A percentile compares a stretch with the other conserved stretches of the same genome.
These are phyloP conservation scores for Leptothorax acervorum DNA, from an alignment of 2,888 invertebrate species.

Conservation along the genomic window DNA sequence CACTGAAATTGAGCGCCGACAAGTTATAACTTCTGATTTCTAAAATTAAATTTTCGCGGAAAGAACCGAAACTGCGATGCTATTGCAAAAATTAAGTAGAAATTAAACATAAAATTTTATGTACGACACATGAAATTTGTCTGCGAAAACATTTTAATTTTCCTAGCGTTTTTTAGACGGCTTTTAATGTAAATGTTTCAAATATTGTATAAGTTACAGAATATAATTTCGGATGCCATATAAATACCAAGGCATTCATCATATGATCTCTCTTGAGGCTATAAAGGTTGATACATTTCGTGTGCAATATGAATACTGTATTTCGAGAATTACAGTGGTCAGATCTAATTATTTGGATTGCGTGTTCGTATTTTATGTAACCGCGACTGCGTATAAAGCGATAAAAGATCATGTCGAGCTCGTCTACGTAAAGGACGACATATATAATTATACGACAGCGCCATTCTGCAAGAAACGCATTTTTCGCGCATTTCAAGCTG, in stretches of 20 bases:
- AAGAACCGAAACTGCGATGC: neutral
- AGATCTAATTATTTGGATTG: slow-evolving; percentile 35
- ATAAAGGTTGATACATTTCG: slow-evolving; percentile 3
- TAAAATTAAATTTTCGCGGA: slow-evolving; percentile 2
- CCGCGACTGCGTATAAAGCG: neutral
- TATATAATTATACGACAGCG: slow-evolving; percentile 18
- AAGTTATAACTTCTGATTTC: slow-evolving; percentile 9
- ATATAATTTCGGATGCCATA: neutral
- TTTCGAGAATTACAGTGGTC: slow-evolving; percentile 2
- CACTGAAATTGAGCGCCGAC: slow-evolving; percentile 6
- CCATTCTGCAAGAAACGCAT: slow-evolving; percentile 13
- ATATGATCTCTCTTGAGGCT: neutral
- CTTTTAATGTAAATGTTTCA: neutral
- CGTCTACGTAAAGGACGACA: slow-evolving; percentile 3
- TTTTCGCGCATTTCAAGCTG: neutral
- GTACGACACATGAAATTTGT: neutral
- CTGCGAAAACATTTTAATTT: neutral
- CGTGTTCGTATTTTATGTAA: slow-evolving; percentile 12
- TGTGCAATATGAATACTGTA: neutral
- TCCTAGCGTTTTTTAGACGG: neutral
- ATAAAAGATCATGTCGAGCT: slow-evolving; percentile 4
- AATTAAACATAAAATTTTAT: neutral
- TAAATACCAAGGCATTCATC: neutral
- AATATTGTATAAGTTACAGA: neutral
- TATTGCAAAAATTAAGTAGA: neutral